A percentile compares a stretch with the other conserved stretches of the same genome.
phyloP scores from a whole-genome alignment of 2,888 invertebrate genomes.

The Lasioglossum villosulum region DNA sequence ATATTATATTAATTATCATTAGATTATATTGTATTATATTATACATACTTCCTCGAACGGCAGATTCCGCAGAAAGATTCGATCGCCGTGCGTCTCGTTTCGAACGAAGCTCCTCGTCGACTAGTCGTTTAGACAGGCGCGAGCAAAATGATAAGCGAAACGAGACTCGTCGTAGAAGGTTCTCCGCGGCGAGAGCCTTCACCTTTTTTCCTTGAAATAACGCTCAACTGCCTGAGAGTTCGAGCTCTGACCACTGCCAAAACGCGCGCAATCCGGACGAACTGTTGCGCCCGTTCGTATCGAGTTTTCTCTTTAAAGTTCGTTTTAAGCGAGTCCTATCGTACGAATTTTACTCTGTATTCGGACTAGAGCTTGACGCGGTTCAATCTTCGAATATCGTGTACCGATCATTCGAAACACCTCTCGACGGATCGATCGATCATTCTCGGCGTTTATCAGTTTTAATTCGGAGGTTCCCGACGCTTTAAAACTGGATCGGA shows the following conservation, averaged over 20 bases:
- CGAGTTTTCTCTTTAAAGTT: slow-evolving; percentile 25
- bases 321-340: slow-evolving; percentile 12
- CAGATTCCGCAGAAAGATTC: neutral
- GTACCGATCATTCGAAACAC: neutral
- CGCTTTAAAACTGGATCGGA: neutral
- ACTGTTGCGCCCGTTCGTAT: slow-evolving; percentile 26
- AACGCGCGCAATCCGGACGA: slow-evolving; percentile 50
- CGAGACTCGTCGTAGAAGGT: neutral
- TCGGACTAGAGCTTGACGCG: slow-evolving; percentile 22
- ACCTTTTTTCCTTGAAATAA: slow-evolving; percentile 61
- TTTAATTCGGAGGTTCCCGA: neutral
- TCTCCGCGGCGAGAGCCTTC: slow-evolving; percentile 24
- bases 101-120: neutral
- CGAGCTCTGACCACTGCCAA: slow-evolving; percentile 80
- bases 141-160: neutral
- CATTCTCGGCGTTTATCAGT: neutral
- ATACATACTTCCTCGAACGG: slow-evolving; percentile 10
- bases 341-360: slow-evolving; percentile 37
- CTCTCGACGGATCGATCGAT: neutral
- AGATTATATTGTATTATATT: slow-evolving; percentile 15
- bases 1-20: slow-evolving; percentile 2
- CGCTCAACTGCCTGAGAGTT: slow-evolving; percentile 79
- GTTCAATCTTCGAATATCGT: slow-evolving; percentile 15
- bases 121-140: neutral
- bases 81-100: slow-evolving; percentile 5